phyloP scores from a whole-genome alignment of 2,888 invertebrate genomes.

The Prosopocoilus inquinatus region DNA sequence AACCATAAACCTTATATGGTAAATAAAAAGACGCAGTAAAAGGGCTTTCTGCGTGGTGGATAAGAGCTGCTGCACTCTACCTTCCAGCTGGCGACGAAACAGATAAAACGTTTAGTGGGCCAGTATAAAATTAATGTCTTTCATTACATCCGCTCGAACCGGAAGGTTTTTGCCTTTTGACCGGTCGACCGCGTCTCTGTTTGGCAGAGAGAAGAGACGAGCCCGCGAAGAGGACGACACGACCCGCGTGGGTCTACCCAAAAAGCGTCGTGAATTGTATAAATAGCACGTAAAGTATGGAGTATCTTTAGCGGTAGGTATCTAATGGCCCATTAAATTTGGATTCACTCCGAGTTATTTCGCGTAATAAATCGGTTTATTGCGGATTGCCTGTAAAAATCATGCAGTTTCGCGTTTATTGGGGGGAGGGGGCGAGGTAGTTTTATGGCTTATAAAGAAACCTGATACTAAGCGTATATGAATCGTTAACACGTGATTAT shows the following conservation, averaged over 20 bases:
- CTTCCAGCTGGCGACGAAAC: not conserved
- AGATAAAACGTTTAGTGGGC: conserved; percentile 7
- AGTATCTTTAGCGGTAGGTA: not conserved
- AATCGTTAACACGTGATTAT: no score
- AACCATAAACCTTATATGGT: no score
- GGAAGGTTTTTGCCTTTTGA: not conserved
- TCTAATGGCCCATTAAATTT: conserved; percentile 3
- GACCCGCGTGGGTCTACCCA: not conserved
- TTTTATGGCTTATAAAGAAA: no score
- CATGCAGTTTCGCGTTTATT: not conserved
- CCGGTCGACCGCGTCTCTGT: not conserved
- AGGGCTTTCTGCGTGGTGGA: not conserved
- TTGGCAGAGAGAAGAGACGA: not conserved
- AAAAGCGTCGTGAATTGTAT: conserved; percentile 1
- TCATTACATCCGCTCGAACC: not conserved
- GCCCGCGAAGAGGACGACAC: not conserved
- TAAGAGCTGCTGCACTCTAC: not conserved
- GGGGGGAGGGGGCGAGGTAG: no score
- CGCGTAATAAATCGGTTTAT: conserved; percentile 1
- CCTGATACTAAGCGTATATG: no score
- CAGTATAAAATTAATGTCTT: conserved; percentile 7
- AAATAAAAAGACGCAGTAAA: not conserved
- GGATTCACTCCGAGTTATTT: not conserved
- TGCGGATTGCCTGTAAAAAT: not conserved
- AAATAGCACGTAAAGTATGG: conserved; percentile 3